phyloP scores from a whole-genome alignment of 2,888 invertebrate species.

The Zygogramma bicolorata region DNA sequence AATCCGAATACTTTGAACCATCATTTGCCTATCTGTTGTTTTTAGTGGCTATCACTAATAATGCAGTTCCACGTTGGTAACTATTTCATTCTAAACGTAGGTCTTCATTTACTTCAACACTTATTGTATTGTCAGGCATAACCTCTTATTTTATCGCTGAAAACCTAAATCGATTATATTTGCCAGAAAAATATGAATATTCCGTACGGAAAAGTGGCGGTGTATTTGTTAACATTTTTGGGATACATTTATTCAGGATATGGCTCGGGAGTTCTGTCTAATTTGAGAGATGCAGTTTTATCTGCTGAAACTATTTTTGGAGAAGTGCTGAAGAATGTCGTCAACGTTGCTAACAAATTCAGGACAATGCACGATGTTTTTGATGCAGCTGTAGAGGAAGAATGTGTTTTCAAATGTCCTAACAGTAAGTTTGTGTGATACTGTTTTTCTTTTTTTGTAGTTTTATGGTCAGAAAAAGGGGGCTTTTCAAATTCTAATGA shows the following conservation, averaged over 20 bases:
- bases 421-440: conserved; percentile 69
- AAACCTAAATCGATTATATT: background rate
- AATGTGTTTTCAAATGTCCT: conserved; percentile 82
- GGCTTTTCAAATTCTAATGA: no score
- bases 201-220: conserved; percentile 79
- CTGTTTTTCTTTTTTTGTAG: background rate
- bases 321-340: conserved; percentile 80
- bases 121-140: background rate
- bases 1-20: conserved; percentile 4
- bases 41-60: no score
- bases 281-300: conserved; percentile 83
- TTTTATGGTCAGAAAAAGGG: no score
- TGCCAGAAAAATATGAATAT: conserved; percentile 73
- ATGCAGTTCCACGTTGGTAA: no score
- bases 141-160: background rate
- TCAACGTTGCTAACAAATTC: conserved; percentile 80
- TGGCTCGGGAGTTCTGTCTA: conserved; percentile 79
- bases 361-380: conserved; percentile 83
- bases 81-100: no score
- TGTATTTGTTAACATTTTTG: conserved; percentile 81
- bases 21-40: no score
- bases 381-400: conserved; percentile 87
- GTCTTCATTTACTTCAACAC: background rate
- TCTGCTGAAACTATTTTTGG: conserved; percentile 85
- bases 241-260: conserved; percentile 86